Percentiles rank a stretch among this genome's conserved stretches.
These are phyloP conservation scores for Platysteira castanea DNA, from an alignment of 2,113 vertebrate genomes.

Conservation along the genomic window DNA sequence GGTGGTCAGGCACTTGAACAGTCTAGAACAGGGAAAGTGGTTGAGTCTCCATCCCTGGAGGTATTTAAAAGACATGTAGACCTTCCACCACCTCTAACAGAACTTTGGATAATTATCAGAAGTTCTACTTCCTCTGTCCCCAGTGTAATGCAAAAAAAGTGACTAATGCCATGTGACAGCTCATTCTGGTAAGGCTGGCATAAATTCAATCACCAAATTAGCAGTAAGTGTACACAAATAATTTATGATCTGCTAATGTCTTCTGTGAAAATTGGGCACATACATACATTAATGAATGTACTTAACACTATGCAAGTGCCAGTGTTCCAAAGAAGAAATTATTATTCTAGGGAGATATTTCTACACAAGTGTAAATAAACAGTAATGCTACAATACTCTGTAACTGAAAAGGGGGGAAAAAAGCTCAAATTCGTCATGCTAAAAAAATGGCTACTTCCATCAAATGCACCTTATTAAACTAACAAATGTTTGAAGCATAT, in stretches of 20 bases:
- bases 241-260: neutral
- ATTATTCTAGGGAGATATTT: neutral
- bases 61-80: neutral
- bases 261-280: neutral
- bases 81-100: neutral
- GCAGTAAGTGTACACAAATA: neutral
- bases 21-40: neutral
- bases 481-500: neutral
- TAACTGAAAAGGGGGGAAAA: neutral
- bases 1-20: neutral
- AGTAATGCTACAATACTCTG: neutral
- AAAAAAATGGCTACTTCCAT: neutral
- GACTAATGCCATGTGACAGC: neutral
- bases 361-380: neutral
- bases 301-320: neutral
- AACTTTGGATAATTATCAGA: neutral
- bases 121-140: neutral
- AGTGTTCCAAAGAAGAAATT: neutral
- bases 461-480: neutral
- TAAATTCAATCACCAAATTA: neutral
- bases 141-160: neutral
- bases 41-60: neutral
- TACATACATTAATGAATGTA: neutral
- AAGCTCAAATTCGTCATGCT: neutral
- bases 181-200: neutral